Conservation (phyloP, 2,113 vertebrate species). For the Pelusios castaneus region DNA sequence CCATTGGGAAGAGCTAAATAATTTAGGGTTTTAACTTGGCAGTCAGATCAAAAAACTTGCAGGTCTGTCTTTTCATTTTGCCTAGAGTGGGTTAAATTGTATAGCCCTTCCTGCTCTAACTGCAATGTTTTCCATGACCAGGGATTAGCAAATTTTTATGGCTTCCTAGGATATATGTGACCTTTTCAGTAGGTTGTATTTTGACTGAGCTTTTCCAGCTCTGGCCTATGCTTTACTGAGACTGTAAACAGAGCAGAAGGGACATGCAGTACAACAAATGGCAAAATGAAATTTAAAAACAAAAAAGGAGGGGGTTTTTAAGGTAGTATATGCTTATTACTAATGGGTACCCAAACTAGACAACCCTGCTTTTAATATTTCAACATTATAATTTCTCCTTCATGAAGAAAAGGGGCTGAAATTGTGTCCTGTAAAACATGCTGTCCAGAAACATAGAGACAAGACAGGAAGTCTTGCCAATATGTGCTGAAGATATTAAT, state of each 20-base stretch:
- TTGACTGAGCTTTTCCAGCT: slow-evolving; percentile 13
- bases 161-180: neutral
- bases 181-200: neutral
- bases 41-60: neutral
- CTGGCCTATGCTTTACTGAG: neutral
- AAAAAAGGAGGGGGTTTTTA: neutral
- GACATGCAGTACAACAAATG: neutral
- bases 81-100: neutral
- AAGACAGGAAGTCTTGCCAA: neutral
- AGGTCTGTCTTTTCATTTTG: neutral
- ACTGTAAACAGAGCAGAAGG: slow-evolving; percentile 3
- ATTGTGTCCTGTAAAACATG: neutral
- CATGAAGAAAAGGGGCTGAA: neutral
- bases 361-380: neutral
- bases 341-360: neutral
- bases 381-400: neutral
- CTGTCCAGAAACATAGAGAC: too few species aligned
- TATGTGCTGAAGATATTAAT: neutral
- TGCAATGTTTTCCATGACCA: neutral
- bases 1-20: neutral
- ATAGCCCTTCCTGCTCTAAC: neutral
- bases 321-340: neutral
- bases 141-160: neutral
- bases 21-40: neutral
- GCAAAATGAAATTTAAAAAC: neutral